Base-by-base conservation (phyloP, 1,140 invertebrate species). In the Radopholus similis region DNA sequence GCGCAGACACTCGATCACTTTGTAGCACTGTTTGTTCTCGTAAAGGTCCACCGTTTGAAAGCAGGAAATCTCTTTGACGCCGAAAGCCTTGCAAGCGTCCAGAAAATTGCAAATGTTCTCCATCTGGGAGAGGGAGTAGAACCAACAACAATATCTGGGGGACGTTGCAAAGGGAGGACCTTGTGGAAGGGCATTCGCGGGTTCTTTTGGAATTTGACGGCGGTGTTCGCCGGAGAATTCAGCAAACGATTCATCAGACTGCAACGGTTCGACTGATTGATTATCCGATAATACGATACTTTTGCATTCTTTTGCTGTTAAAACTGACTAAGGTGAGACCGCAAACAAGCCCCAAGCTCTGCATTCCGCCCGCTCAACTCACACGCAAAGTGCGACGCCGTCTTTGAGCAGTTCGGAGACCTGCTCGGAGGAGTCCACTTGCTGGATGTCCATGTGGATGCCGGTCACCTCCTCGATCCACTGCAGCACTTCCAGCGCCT, bases 1-100 rank as follows among this genome's bases (percentile, higher is more conserved):
- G 15, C 78, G 73, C 23, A 81, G 73, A 64, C 78, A 81, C 71
- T 81, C 78, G 56, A 83, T 78, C 13, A 83, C 83, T 56, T 83
- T 87, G 75, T 87, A 87, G 72, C 88, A 83, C 75, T 88, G 87
- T 72, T 87, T 87, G 70, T 86, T 85, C 80, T 88, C 88, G 77
- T 87, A 88, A 32, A 88, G 80, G 78, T 88, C 88, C 66, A 87
- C 87, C 21, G 88, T 88, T 82, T 88, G 88, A 79, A 88, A 88
- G n/a, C 87, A 82, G 71, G 87, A 86, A 71, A 84, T 84, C 49
- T 86, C 83, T 66, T 86, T 85, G 2, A 88, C 84, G 3, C 88
- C 88, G 74, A 87, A 88, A 5, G 73, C 74, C 71, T 87, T 85
- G 64, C 85, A 86, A 8, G 85, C 87, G 76, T 87, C 87, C 70